phyloP scores from a whole-genome alignment of 2,888 invertebrate genomes.

The Himalopsyche kuldschensis region DNA sequence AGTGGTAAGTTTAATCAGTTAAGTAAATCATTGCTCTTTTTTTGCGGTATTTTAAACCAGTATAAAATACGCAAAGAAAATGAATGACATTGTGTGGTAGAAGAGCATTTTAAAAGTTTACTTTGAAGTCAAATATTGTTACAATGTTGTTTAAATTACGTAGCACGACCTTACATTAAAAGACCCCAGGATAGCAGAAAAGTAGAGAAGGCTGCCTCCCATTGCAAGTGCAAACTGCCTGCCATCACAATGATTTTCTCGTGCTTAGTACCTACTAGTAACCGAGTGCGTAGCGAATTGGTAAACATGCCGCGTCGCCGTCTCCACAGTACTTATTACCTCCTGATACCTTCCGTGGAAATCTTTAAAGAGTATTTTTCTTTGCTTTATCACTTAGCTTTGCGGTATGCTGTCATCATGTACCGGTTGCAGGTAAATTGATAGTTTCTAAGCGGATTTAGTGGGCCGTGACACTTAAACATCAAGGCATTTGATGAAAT shows the following conservation, averaged over 20 bases:
- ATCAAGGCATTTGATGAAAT: neutral
- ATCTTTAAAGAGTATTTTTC: constrained; percentile 7
- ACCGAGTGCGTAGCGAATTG: constrained; percentile 29
- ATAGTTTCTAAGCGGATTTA: neutral
- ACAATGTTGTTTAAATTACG: neutral
- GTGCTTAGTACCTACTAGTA: constrained; percentile 21
- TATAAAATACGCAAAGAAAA: no score
- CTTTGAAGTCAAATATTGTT: neutral
- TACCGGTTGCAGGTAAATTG: neutral
- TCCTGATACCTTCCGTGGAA: constrained; percentile 19
- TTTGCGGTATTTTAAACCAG: no score
- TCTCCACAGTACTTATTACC: constrained; percentile 12
- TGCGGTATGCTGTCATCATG: neutral
- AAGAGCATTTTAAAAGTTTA: neutral
- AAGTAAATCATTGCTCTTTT: no score
- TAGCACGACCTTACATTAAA: neutral
- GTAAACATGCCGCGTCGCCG: constrained; percentile 22
- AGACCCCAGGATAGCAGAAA: neutral
- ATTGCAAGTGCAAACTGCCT: neutral
- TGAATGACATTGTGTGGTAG: no score
- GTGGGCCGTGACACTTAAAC: neutral
- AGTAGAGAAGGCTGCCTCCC: neutral
- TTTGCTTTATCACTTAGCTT: constrained; percentile 7
- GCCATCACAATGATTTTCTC: constrained; percentile 35
- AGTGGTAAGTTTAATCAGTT: no score